Evolutionary conservation across 2,888 invertebrate genomes (phyloP).

Genomic region (Harpalus rufipes): DNA sequence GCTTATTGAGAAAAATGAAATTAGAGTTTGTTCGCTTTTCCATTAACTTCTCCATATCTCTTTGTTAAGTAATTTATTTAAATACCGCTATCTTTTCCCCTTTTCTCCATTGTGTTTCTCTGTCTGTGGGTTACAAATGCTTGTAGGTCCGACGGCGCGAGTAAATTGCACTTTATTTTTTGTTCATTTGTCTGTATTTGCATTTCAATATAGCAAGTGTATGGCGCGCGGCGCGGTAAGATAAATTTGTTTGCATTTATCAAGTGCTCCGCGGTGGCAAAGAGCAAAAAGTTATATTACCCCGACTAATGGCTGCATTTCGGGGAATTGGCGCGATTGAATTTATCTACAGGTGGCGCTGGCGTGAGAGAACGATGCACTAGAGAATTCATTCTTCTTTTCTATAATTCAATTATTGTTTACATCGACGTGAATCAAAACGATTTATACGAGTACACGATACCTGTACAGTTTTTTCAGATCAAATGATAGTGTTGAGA

Average conservation of each 20-base stretch:
- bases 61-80: no score
- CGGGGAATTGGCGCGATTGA: conserved; percentile 35
- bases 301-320: conserved; percentile 29
- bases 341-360: conserved; percentile 18
- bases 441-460: no score
- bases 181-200: conserved; percentile 69
- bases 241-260: conserved; percentile 70
- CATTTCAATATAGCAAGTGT: conserved; percentile 69
- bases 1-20: no score
- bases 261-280: conserved; percentile 67
- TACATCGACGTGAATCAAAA: no score
- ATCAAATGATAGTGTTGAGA: no score
- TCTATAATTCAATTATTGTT: no score
- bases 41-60: no score
- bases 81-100: no score
- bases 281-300: conserved; percentile 69
- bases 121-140: conserved; percentile 67
- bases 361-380: no score
- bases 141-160: conserved; percentile 67
- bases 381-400: no score
- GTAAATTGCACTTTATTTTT: conserved; percentile 70
- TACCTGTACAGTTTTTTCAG: no score
- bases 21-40: no score
- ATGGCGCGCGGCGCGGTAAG: conserved; percentile 68
- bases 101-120: conserved; percentile 1